These are phyloP conservation scores for Eugnorisma glareosa DNA, from an alignment of 2,888 invertebrate species.

Conservation along the genomic window DNA sequence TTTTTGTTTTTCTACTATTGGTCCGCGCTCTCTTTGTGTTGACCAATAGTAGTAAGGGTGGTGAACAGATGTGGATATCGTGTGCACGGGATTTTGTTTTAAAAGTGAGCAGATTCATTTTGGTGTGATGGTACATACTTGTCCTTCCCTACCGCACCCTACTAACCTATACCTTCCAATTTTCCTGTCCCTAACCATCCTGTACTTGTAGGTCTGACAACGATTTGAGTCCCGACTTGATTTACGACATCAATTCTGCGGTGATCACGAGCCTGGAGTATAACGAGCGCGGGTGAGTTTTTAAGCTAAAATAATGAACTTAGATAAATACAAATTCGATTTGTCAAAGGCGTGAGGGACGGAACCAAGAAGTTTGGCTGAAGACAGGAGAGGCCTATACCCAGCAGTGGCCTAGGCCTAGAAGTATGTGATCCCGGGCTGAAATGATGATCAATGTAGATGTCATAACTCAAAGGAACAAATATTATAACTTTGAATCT, in stretches of 20 bases:
- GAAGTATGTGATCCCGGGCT: not conserved
- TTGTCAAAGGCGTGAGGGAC: not conserved
- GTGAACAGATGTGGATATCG: too few relatives aligned
- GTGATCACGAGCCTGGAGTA: conserved; percentile 66
- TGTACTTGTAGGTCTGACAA: conserved; percentile 70
- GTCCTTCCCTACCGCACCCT: not conserved
- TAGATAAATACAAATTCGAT: not conserved
- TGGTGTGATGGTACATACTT: too few relatives aligned
- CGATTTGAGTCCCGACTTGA: conserved; percentile 67
- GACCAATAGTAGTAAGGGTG: too few relatives aligned
- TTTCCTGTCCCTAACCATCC: conserved; percentile 33
- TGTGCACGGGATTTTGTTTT: too few relatives aligned
- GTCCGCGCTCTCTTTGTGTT: too few relatives aligned
- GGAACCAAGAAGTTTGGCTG: not conserved
- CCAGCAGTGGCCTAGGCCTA: not conserved
- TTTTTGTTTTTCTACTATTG: too few relatives aligned
- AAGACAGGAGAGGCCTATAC: not conserved
- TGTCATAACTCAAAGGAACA: not conserved
- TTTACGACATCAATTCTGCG: conserved; percentile 67
- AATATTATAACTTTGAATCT: not conserved
- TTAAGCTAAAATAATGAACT: not conserved
- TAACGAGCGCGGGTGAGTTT: conserved; percentile 49
- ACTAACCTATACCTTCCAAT: not conserved
- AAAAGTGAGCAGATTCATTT: too few relatives aligned
- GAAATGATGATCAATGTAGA: not conserved